Percentiles rank a stretch among this genome's conserved stretches.
These are phyloP conservation scores for Meda fulgida DNA, from an alignment of 2,797 vertebrate species.

Conservation along the genomic window DNA sequence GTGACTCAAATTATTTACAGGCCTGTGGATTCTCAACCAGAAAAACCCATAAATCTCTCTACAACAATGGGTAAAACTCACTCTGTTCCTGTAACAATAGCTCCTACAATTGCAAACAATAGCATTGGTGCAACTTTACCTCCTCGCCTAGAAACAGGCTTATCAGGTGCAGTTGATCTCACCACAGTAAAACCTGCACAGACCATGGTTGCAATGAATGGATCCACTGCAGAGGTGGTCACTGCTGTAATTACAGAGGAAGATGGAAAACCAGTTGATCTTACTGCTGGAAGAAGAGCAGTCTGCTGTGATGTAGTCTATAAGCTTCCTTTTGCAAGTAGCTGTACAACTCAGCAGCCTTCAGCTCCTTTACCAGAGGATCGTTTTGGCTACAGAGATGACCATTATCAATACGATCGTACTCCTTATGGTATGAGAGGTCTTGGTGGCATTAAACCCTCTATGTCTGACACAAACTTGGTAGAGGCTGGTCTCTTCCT, in stretches of 20 bases:
- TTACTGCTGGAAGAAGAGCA: constrained; percentile 91
- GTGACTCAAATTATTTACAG: constrained; percentile 82
- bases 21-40: constrained; percentile 81
- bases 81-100: constrained; percentile 76
- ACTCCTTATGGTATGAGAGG: constrained; percentile 86
- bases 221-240: constrained; percentile 80
- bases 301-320: constrained; percentile 98
- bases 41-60: constrained; percentile 94
- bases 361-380: constrained; percentile 92
- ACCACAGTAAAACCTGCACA: constrained; percentile 91
- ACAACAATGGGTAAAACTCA: constrained; percentile 78
- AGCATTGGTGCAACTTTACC: constrained; percentile 78
- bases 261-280: constrained; percentile 94
- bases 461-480: constrained; percentile 98
- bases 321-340: constrained; percentile 93
- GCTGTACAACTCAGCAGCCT: constrained; percentile 88
- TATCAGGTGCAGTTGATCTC: constrained; percentile 90
- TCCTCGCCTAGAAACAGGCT: constrained; percentile 69
- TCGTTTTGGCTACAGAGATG: constrained; percentile 96
- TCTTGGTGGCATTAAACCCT: constrained; percentile 94
- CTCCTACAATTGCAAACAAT: constrained; percentile 83
- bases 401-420: constrained; percentile 95
- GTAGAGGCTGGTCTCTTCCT: constrained; percentile 94
- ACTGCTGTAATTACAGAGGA: constrained; percentile 90
- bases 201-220: constrained; percentile 88